Evolutionary conservation across 2,113 vertebrate species (phyloP).

Genomic region (human (Homo sapiens)): DNA sequence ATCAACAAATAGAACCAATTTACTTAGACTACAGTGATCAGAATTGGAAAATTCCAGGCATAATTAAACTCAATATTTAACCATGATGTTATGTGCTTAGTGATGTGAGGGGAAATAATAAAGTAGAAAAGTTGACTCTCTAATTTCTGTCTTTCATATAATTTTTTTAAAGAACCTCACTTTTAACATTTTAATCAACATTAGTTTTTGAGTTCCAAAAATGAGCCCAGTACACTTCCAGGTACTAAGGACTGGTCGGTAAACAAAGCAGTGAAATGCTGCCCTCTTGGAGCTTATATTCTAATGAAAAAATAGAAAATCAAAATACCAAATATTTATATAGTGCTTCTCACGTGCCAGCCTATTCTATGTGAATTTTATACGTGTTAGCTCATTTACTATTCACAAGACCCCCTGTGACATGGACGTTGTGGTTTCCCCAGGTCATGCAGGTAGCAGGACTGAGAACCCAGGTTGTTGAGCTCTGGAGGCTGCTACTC

Average conservation of each 20-base stretch:
- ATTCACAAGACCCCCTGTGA: not conserved
- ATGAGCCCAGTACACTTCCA: not conserved
- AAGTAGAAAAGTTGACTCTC: not conserved
- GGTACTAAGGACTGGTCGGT: not conserved
- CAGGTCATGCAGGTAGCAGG: not conserved
- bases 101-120: not conserved
- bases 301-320: not conserved
- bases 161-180: not conserved
- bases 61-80: not conserved
- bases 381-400: not conserved
- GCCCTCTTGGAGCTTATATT: not conserved
- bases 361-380: not conserved
- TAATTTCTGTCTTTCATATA: not conserved
- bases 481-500: not conserved
- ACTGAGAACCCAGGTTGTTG: not conserved
- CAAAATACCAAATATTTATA: not conserved
- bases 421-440: not conserved
- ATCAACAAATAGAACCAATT: not conserved
- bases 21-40: not conserved
- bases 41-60: not conserved
- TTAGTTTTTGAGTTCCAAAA: not conserved
- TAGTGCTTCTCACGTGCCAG: not conserved
- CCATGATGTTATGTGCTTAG: not conserved
- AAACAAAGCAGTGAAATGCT: not conserved
- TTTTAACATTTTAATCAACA: not conserved